Base-by-base conservation (phyloP, 2,888 invertebrate species). In the Apomyelois bistriatella region DNA sequence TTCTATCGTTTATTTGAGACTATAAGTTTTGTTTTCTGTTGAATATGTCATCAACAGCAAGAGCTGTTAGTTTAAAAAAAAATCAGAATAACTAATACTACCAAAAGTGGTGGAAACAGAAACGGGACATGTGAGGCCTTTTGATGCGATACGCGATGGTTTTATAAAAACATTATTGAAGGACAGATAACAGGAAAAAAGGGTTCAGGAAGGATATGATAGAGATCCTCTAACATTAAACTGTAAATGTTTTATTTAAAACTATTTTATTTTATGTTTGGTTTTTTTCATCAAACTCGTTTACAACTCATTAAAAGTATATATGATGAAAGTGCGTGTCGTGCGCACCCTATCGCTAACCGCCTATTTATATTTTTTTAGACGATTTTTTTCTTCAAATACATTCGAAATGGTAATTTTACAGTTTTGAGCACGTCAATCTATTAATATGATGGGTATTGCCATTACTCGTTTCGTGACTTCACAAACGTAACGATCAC, bases 351-450 rank as follows among this genome's bases (percentile, higher is more conserved):
- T 65, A 64, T 54, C 68, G 70, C 74, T 77, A 79, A 80, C 81
- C 72, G 76, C 2, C 22, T 22, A 22, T 22, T 63, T 40, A 40
- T 69, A 69, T 65, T 71, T 67, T 70, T 71, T 66, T 60, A 65
- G 64, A 65, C 56, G 64, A 7, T 70, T 74, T 75, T 77, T 78
- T 76, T 76, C 66, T 74, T 60, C 67, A 71, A 70, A 68, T 72
- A 73, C 72, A 80, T 79, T 76, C 62, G 65, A 67, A 83, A 88
- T 87, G 84, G 82, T 83, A 84, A 87, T 87, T 86, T 87, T 82
- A 87, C 86, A 88, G 88, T 88, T 86, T 83, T 77, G 82, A 84
- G 79, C 87, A 87, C 88, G 89, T 82, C 86, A 88, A 82, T 85
- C 82, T 83, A 82, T 87, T 85, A 84, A 81, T 80, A 70, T 74